Conservation (phyloP, 2,113 vertebrate genomes). For the Blennius ocellaris region DNA sequence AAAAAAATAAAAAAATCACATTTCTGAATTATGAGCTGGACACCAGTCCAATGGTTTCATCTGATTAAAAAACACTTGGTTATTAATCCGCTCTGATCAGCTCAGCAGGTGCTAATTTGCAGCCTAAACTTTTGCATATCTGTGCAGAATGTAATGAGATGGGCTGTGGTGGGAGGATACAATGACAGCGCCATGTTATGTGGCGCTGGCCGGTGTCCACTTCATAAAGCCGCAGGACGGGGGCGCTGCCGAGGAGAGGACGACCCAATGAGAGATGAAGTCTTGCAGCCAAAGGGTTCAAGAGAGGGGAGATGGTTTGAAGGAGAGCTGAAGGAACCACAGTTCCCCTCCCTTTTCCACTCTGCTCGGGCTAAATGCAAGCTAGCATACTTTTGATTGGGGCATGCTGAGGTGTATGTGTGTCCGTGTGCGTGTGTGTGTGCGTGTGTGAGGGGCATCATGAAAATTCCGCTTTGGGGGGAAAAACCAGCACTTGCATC, state of each 20-base stretch:
- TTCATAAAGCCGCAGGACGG: conserved; percentile 32
- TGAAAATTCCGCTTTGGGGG: neutral
- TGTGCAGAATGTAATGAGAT: conserved; percentile 48
- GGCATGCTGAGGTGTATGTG: conserved; percentile 32
- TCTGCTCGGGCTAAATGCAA: conserved; percentile 44
- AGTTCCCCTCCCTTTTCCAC: conserved; percentile 34
- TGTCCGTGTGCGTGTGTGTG: conserved; percentile 8
- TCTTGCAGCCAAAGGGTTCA: conserved; percentile 18
- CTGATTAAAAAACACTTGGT: conserved; percentile 11
- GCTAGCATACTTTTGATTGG: conserved; percentile 57
- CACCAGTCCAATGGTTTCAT: conserved; percentile 7
- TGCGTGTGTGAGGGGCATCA: conserved; percentile 8
- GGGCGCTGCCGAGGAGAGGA: conserved; percentile 29
- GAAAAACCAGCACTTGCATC: conserved; percentile 1
- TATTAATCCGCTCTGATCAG: conserved; percentile 5
- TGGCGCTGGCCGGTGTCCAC: conserved; percentile 34
- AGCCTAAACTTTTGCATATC: conserved; percentile 15
- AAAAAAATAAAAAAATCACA: too few relatives aligned
- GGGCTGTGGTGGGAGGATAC: conserved; percentile 1
- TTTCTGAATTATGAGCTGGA: too few relatives aligned
- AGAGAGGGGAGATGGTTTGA: neutral
- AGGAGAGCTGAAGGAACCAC: conserved; percentile 1
- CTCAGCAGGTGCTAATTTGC: conserved; percentile 22
- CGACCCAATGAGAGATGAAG: conserved; percentile 24
- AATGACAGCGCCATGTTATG: conserved; percentile 52